phyloP scores from a whole-genome alignment of 2,888 invertebrate genomes.

The Athripsodes cinereus region DNA sequence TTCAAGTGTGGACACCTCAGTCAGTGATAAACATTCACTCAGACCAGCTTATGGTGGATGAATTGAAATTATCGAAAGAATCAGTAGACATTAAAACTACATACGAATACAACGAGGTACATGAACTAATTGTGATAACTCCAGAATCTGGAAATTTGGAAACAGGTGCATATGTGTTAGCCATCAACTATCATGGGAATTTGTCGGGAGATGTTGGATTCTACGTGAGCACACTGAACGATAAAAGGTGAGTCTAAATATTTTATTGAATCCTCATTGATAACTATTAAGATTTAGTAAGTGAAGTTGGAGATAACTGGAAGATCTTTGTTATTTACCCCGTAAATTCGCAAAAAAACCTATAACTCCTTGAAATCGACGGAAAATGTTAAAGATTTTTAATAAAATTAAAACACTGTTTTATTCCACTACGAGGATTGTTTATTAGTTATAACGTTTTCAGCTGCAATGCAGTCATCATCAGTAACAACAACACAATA shows the following conservation, averaged over 20 bases:
- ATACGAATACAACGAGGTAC: conserved; percentile 27
- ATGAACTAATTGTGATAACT: conserved; percentile 29
- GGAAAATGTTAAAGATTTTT: no score
- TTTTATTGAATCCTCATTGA: no score
- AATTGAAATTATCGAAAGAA: not conserved
- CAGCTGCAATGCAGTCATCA: no score
- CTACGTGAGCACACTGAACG: conserved; percentile 51
- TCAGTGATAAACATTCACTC: conserved; percentile 54
- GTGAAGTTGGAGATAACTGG: no score
- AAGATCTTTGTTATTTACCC: no score
- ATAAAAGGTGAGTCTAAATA: conserved; percentile 42
- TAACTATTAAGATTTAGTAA: no score
- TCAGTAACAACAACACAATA: no score
- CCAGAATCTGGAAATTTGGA: conserved; percentile 5
- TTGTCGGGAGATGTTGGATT: conserved; percentile 47
- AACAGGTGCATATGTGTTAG: conserved; percentile 39
- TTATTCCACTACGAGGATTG: no score
- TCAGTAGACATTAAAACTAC: not conserved
- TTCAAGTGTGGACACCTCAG: conserved; percentile 42
- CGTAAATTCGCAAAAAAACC: no score
- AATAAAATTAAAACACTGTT: no score
- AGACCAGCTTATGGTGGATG: conserved; percentile 49
- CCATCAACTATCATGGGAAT: conserved; percentile 47
- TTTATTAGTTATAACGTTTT: no score
- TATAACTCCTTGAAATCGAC: no score